Evolutionary conservation across 2,888 invertebrate species (phyloP).

Genomic region (Orthonychiurus folsomi): DNA sequence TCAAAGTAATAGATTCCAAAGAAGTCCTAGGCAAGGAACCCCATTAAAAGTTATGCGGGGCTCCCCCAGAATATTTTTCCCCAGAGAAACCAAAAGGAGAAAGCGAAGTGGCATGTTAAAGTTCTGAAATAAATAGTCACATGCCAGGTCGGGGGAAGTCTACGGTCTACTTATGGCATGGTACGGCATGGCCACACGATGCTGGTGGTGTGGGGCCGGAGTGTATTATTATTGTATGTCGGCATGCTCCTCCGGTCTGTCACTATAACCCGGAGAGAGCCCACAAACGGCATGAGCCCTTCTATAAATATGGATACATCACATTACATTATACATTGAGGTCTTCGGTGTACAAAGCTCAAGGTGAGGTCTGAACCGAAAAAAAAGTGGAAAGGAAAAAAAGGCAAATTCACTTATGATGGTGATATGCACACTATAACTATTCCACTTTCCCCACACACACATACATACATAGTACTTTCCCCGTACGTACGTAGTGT

Average conservation of each 20-base stretch:
- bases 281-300: no score
- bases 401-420: conserved; percentile 11
- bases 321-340: not conserved
- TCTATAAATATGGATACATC: not conserved
- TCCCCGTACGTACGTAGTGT: no score
- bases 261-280: no score
- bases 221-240: not conserved
- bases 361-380: not conserved
- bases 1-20: no score
- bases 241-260: not conserved
- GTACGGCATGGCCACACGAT: no score
- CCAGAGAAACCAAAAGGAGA: not conserved
- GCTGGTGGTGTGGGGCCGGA: no score
- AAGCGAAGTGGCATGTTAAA: not conserved
- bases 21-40: not conserved
- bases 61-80: not conserved
- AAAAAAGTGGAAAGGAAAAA: not conserved
- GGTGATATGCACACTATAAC: conserved; percentile 1
- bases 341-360: not conserved
- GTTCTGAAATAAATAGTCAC: not conserved
- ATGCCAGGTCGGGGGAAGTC: no score
- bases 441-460: not conserved
- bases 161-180: no score
- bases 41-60: not conserved
- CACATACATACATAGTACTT: no score